phyloP scores from a whole-genome alignment of 2,888 invertebrate genomes.

The Phrixothrix hirtus region DNA sequence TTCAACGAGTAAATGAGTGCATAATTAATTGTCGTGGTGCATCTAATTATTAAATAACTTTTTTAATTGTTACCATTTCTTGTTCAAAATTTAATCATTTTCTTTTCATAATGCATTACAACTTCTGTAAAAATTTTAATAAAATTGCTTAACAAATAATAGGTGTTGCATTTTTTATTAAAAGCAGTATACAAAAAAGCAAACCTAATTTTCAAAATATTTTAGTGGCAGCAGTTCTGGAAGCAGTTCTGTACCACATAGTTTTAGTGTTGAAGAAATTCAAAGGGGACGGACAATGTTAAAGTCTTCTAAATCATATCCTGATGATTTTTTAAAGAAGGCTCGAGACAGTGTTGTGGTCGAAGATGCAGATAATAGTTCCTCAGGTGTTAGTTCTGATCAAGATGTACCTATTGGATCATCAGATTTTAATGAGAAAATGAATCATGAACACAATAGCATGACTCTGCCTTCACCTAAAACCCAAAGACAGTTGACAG shows the following conservation, averaged over 20 bases:
- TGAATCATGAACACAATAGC: conserved; percentile 39
- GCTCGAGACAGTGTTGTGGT: conserved; percentile 54
- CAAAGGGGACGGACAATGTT: conserved; percentile 83
- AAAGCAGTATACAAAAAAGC: too few species aligned
- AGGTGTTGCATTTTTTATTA: neutral
- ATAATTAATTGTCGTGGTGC: too few species aligned
- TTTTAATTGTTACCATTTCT: too few species aligned
- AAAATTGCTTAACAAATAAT: neutral
- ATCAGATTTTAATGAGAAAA: conserved; percentile 55
- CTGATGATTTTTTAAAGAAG: conserved; percentile 73
- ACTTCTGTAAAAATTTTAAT: too few species aligned
- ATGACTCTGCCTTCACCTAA: conserved; percentile 44
- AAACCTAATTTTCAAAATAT: conserved; percentile 22
- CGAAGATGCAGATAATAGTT: conserved; percentile 87
- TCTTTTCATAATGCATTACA: too few species aligned
- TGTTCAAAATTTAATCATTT: neutral
- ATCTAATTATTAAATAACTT: too few species aligned
- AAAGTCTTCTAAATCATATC: conserved; percentile 85
- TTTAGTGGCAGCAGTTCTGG: conserved; percentile 72
- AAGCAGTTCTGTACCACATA: conserved; percentile 79
- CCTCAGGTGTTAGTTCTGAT: conserved; percentile 86
- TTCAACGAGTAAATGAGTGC: too few species aligned
- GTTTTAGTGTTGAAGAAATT: conserved; percentile 86
- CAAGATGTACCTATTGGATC: conserved; percentile 70
- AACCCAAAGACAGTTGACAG: conserved; percentile 45